Evolutionary conservation across 1,140 invertebrate species (phyloP).

Genomic region (Leguminivora glycinivorella): DNA sequence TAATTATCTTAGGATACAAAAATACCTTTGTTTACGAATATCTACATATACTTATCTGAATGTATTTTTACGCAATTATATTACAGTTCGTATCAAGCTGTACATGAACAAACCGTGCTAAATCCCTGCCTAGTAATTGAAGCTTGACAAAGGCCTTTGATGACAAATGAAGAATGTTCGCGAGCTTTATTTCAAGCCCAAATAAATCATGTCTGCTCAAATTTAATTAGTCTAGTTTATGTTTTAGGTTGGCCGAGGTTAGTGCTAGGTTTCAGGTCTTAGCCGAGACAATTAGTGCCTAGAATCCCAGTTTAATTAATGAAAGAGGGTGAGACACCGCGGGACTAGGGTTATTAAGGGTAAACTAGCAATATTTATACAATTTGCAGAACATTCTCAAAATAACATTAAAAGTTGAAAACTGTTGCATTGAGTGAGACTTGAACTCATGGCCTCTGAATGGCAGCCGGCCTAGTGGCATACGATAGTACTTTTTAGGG

Average conservation of each 20-base stretch:
- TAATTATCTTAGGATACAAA: too few species aligned
- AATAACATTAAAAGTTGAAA: too few species aligned
- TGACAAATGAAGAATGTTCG: not conserved
- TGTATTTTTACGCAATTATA: too few species aligned
- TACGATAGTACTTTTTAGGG: too few species aligned
- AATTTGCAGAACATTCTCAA: too few species aligned
- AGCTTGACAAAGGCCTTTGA: not conserved
- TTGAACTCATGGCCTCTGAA: too few species aligned
- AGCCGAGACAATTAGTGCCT: constrained; percentile 28
- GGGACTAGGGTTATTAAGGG: not conserved
- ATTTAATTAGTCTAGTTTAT: constrained; percentile 1
- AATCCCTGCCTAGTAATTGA: not conserved
- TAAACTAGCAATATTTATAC: not conserved
- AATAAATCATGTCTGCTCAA: not conserved
- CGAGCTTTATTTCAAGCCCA: not conserved
- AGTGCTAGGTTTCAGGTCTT: constrained; percentile 8
- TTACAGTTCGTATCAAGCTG: too few species aligned
- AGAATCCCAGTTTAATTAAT: constrained; percentile 36
- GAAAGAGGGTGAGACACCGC: constrained; percentile 28
- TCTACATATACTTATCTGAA: too few species aligned
- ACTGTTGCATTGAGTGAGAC: too few species aligned
- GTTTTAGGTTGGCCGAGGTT: not conserved
- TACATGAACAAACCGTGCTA: too few species aligned
- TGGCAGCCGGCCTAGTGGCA: too few species aligned
- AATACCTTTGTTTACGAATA: too few species aligned